Evolutionary conservation across 1,140 invertebrate species (phyloP), one percentile per base, ranked within the genome.

Genomic region (Mesaphorura yosii): DNA sequence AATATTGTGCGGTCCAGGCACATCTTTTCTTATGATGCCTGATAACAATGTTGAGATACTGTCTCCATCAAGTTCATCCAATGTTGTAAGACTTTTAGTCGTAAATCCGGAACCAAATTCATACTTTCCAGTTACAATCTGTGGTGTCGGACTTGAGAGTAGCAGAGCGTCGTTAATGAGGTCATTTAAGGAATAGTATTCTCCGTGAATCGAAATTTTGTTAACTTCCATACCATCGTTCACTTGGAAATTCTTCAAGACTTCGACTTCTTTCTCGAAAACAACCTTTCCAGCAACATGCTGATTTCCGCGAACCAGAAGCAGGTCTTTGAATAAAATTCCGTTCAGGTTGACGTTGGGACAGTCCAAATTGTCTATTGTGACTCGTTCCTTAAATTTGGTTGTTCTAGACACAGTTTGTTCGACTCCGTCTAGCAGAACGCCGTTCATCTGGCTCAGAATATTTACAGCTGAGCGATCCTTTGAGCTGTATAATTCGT

Each of bases 311-410:
- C 10, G 10, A 5, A 15, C 15, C 15, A 31, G 14, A 10, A 48
- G 14, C 14, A 48, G 46, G 20, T 6, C 22, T 15, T 27, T 5
- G 29, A 48, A 48, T 4, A 17, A 31, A 48, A 48, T 31, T 27
- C 46, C 46, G 19, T 34, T 31, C 12, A 48, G 29, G 6, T 14
- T 10, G 14, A 48, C 5, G 29, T 22, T 31, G 10, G 46, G 46
- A 48, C 46, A 48, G 20, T 26, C 29, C 46, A 48, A 19, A n/a
- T 34, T 29, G 20, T 48, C 29, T 5, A 48, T 31, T n/a, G 4
- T 12, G 15, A 48, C 4, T 10, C 17, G 4, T 5, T 27, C 31
- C 14, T 48, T 26, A 22, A 48, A 48, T 6, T 34, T 10, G 6
- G 46, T 48, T 10, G 12, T 34, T 37, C 29, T 10, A 7, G 20